A percentile compares a stretch with the other conserved stretches of the same genome.
These are phyloP conservation scores for Oithona nana DNA, from an alignment of 2,888 invertebrate species.

Conservation along the genomic window DNA sequence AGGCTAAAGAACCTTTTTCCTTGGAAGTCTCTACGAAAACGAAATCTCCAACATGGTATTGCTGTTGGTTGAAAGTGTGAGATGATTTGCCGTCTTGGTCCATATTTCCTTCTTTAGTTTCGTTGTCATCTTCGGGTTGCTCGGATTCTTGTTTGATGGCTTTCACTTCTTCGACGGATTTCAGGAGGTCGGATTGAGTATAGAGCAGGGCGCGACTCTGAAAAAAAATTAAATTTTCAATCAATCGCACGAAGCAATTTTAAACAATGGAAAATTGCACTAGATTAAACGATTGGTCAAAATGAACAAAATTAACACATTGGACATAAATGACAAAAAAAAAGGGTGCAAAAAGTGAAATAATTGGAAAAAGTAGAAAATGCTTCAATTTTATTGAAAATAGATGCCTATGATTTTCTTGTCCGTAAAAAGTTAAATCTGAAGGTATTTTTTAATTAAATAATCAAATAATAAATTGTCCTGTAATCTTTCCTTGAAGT, in stretches of 20 bases:
- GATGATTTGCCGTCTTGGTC: conserved; percentile 29
- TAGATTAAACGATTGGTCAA: conserved; percentile 83
- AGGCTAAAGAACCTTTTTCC: conserved; percentile 38
- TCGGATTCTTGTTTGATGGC: conserved; percentile 57
- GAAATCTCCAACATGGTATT: conserved; percentile 67
- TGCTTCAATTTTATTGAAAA: too few species aligned
- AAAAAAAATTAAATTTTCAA: too few species aligned
- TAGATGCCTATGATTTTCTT: too few species aligned
- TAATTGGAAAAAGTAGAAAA: too few species aligned
- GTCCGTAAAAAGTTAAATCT: too few species aligned
- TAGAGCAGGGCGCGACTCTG: conserved; percentile 70
- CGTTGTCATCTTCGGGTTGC: conserved; percentile 45
- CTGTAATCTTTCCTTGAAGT: too few species aligned
- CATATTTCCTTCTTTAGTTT: conserved; percentile 20
- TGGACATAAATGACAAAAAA: too few species aligned
- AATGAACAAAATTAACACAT: too few species aligned
- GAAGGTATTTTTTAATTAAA: too few species aligned
- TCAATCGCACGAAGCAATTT: too few species aligned
- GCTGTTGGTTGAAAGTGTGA: conserved; percentile 53
- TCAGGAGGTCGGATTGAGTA: conserved; percentile 50
- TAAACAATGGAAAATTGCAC: conserved; percentile 81
- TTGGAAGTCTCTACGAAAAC: conserved; percentile 52
- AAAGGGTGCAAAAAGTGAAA: too few species aligned
- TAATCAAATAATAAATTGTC: too few species aligned
- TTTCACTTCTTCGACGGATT: conserved; percentile 52